These are phyloP conservation scores for Orussus abietinus DNA, from an alignment of 1,140 invertebrate species.

Conservation along the genomic window DNA sequence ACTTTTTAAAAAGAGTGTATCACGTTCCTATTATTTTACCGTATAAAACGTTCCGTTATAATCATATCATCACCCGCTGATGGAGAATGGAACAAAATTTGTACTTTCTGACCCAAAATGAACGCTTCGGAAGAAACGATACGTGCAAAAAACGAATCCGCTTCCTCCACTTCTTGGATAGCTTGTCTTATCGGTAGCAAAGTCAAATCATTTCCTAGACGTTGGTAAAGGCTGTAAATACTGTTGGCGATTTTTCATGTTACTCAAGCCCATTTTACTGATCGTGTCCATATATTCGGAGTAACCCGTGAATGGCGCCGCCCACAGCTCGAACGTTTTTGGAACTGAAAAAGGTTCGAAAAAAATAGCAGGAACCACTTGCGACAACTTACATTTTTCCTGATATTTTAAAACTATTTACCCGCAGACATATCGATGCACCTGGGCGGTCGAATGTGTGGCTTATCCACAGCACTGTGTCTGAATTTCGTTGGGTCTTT, in stretches of 20 bases:
- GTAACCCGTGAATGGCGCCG: slow-evolving; percentile 51
- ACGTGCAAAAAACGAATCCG: too few species aligned
- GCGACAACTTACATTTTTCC: neutral
- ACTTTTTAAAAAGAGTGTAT: too few species aligned
- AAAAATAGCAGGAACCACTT: neutral
- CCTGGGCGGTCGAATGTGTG: slow-evolving; percentile 42
- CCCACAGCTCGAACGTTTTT: slow-evolving; percentile 50
- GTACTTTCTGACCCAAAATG: too few species aligned
- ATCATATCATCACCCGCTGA: too few species aligned
- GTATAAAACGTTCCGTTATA: too few species aligned
- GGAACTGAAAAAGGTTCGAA: slow-evolving; percentile 42
- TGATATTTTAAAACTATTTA: slow-evolving; percentile 21
- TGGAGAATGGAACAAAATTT: too few species aligned
- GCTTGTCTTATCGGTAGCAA: too few species aligned
- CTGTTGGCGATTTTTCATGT: slow-evolving; percentile 58
- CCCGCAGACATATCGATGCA: slow-evolving; percentile 38
- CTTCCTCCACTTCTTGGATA: too few species aligned
- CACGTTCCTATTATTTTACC: too few species aligned
- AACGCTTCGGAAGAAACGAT: too few species aligned
- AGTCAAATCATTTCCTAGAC: slow-evolving; percentile 52
- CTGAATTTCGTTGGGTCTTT: slow-evolving; percentile 50
- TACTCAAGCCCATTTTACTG: slow-evolving; percentile 55
- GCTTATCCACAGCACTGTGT: slow-evolving; percentile 37
- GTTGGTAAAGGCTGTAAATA: slow-evolving; percentile 59
- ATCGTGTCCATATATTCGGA: slow-evolving; percentile 61